These are phyloP conservation scores for Erebia aethiops DNA, from an alignment of 2,888 invertebrate genomes.

Conservation along the genomic window DNA sequence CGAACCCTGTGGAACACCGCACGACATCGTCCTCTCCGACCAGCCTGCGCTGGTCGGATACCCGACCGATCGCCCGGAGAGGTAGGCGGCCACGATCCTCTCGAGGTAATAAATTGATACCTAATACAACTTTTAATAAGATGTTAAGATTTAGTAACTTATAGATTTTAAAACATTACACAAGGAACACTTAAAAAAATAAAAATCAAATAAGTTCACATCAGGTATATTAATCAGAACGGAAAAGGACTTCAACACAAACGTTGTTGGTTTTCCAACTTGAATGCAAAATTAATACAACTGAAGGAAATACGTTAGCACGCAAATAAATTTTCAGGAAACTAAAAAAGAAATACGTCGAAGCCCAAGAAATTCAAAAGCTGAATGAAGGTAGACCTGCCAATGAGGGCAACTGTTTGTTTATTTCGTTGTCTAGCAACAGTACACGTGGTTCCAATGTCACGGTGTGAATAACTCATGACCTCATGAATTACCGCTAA, in stretches of 20 bases:
- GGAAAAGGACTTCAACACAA: background rate
- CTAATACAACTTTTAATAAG: background rate
- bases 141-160: background rate
- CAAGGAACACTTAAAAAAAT: background rate
- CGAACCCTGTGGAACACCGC: too few species aligned
- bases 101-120: too few species aligned
- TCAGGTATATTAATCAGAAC: background rate
- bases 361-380: constrained; percentile 22
- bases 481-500: constrained; percentile 56
- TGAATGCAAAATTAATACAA: background rate
- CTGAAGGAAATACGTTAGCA: background rate
- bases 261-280: background rate
- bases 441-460: constrained; percentile 68
- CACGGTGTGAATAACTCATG: constrained; percentile 65
- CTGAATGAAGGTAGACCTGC: constrained; percentile 54
- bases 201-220: background rate
- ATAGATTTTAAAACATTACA: background rate
- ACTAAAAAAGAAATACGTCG: constrained; percentile 1
- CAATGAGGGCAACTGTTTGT: constrained; percentile 57
- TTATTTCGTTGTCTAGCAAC: constrained; percentile 60
- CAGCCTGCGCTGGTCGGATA: too few species aligned
- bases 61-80: too few species aligned
- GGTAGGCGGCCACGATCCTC: too few species aligned
- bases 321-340: background rate
- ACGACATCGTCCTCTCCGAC: too few species aligned